Conservation (phyloP, 2,888 invertebrate genomes). For the Himalopsyche japonica region DNA sequence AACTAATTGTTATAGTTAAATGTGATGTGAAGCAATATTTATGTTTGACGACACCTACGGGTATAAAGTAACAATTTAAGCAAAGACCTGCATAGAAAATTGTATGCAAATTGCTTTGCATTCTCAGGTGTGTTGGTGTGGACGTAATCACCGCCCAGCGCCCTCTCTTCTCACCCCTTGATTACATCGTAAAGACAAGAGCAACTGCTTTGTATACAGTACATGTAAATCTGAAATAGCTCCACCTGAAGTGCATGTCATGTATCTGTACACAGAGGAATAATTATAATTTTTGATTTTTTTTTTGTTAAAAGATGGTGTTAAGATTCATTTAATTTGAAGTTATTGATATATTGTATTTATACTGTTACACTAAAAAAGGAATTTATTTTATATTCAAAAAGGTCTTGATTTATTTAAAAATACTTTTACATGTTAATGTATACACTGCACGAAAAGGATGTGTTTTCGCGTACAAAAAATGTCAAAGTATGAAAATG, state of each 20-base stretch:
- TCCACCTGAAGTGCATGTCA: neutral
- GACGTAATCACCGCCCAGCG: slow-evolving; percentile 18
- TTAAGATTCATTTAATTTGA: no score
- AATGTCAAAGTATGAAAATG: no score
- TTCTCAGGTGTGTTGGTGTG: slow-evolving; percentile 30
- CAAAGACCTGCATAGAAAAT: slow-evolving; percentile 10
- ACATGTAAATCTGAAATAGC: neutral
- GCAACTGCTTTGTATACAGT: neutral
- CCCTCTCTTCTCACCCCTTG: neutral
- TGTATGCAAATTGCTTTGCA: slow-evolving; percentile 36
- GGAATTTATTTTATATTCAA: no score
- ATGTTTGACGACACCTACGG: neutral
- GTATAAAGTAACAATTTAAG: neutral
- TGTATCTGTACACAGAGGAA: neutral
- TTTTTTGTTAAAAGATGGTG: no score
- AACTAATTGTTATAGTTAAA: no score
- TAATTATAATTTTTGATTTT: no score
- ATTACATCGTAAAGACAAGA: slow-evolving; percentile 31
- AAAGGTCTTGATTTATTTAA: no score
- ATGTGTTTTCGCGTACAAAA: no score
- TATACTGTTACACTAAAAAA: no score
- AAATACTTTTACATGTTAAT: no score
- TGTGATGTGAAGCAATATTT: neutral
- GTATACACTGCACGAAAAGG: no score
- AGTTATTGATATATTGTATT: no score